Base-by-base conservation (phyloP, 2,888 invertebrate genomes). In the Ectemnius continuus region DNA sequence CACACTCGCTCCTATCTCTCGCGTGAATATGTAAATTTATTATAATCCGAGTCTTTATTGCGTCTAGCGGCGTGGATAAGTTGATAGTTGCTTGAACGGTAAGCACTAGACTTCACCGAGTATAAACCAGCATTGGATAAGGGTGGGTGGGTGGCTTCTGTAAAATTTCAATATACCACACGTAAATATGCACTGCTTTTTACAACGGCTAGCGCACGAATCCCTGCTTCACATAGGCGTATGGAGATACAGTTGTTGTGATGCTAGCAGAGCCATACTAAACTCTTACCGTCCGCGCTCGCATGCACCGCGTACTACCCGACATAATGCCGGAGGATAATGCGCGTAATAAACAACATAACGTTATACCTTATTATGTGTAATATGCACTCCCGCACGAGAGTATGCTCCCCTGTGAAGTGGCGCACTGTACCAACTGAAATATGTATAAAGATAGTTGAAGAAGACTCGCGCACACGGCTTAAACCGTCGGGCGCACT, bases 1-100 rank as follows among this genome's bases (percentile, higher is more conserved):
- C 64, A 14, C 2, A 13, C 4, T 20, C n/a, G 45, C 23, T 36
- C 67, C 23, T 56, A 61, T 67, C n/a, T 47, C 48, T 23, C 3
- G 3, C 23, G 23, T 2, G 36, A 36, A 36, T 59, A 70, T 65
- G 64, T 70, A 70, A 64, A 70, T 65, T 70, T 70, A 65, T 65
- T 60, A 65, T 65, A 70, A 70, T 65, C 52, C 36, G 4, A 14
- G 26, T 60, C 70, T 70, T 60, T 65, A 47, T 45, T 58, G 70
- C 45, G 36, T 46, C 67, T 45, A 23, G 67, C 18, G 8, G 11
- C 23, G 16, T 45, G 62, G 48, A 48, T 26, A 48, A 18, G 47
- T 20, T 62, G 47, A 36, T 36, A 36, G 36, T 36, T 8, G 36
- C 8, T 36, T 36, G 36, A 36, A 36, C 36, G 36, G 36, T 8